Conservation (phyloP, 2,797 vertebrate species). For the Alectoris magna region DNA sequence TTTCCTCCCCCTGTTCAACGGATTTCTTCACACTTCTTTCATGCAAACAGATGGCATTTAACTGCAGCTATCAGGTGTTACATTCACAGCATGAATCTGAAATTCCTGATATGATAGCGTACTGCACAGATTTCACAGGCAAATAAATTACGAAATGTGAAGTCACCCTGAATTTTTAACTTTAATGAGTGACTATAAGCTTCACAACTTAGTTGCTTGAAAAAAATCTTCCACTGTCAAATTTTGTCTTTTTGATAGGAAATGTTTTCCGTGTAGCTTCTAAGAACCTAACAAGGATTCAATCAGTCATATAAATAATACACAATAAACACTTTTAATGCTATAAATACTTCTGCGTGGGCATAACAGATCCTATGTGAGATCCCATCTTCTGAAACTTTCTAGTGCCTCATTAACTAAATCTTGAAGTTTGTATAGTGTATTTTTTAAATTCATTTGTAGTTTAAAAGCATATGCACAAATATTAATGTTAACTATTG, state of each 20-base stretch:
- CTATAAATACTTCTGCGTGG: neutral
- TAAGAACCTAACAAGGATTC: neutral
- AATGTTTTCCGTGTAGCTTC: neutral
- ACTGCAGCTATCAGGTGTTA: neutral
- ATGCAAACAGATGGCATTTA: neutral
- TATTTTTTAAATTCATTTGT: neutral
- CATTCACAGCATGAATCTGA: neutral
- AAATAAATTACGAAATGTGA: neutral
- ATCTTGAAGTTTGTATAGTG: neutral
- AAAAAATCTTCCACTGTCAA: neutral
- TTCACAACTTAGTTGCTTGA: neutral
- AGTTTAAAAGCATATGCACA: neutral
- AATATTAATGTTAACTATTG: neutral
- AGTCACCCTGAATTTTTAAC: neutral
- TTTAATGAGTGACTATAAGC: neutral
- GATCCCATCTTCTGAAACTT: neutral
- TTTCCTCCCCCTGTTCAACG: neutral
- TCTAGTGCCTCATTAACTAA: neutral
- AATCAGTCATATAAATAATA: neutral
- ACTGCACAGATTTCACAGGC: neutral
- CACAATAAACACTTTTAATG: neutral
- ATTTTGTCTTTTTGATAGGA: neutral
- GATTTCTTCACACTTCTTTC: neutral
- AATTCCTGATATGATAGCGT: neutral
- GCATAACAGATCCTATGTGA: neutral